Percentiles rank a stretch among this genome's conserved stretches.
phyloP scores from a whole-genome alignment of 2,113 vertebrate species.

The Eubucco bourcierii region DNA sequence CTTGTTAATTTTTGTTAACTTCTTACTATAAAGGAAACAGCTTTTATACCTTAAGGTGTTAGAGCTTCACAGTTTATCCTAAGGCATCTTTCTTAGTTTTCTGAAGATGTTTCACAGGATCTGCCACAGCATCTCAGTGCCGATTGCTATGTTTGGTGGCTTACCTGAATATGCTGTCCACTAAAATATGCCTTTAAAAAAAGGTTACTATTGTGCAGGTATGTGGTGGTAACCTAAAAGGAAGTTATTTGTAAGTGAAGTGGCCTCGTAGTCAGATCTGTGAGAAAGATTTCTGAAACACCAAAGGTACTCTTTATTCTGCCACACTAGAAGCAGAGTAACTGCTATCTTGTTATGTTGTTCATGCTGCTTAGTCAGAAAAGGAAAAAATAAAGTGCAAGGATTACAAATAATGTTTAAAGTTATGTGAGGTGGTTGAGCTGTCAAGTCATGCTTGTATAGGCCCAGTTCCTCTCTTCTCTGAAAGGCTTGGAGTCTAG shows the following conservation, averaged over 20 bases:
- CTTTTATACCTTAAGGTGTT: background rate
- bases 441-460: background rate
- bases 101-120: background rate
- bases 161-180: background rate
- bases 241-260: background rate
- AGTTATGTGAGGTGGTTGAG: background rate
- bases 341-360: background rate
- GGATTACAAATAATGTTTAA: background rate
- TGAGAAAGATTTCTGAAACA: background rate
- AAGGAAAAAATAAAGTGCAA: background rate
- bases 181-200: background rate
- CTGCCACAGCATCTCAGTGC: background rate
- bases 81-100: background rate
- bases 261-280: background rate
- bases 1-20: background rate
- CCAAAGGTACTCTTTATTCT: background rate
- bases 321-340: background rate
- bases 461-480: background rate
- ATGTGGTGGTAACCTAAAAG: background rate
- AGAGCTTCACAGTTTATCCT: background rate
- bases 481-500: background rate
- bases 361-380: background rate
- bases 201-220: background rate
- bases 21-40: background rate
- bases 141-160: background rate